These are phyloP conservation scores for Plutella xylostella DNA, from an alignment of 2,888 invertebrate genomes.

Conservation along the genomic window DNA sequence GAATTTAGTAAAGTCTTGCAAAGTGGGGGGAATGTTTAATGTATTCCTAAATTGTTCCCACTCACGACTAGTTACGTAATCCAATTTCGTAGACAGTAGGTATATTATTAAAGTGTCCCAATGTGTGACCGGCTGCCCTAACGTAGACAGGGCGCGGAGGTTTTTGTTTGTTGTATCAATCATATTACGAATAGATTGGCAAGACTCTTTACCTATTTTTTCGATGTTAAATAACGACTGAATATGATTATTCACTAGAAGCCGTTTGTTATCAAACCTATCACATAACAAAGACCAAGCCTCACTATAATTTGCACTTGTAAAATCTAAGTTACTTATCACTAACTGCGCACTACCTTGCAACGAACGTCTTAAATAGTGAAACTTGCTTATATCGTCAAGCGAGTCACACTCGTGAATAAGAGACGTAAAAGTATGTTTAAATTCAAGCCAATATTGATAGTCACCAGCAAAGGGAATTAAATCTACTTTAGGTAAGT, in stretches of 20 bases:
- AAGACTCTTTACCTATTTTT: background rate
- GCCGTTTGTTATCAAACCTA: conserved; percentile 14
- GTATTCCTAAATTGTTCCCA: conserved; percentile 1
- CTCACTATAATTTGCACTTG: background rate
- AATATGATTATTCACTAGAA: conserved; percentile 20
- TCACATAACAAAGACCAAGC: background rate
- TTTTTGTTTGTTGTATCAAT: conserved; percentile 1
- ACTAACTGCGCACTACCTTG: background rate
- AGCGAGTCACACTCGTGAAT: no score
- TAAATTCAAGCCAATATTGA: no score
- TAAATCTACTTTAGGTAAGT: no score
- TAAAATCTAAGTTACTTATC: background rate
- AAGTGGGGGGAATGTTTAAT: background rate
- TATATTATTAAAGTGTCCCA: conserved; percentile 2
- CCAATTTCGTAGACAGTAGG: conserved; percentile 1
- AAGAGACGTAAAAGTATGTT: no score
- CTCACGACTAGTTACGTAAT: background rate
- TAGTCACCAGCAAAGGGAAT: no score
- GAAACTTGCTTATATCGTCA: conserved; percentile 1
- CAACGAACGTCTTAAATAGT: background rate
- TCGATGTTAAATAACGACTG: conserved; percentile 11
- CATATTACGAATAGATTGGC: background rate
- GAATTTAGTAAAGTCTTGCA: background rate
- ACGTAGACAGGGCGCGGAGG: conserved; percentile 5
- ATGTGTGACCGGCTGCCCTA: conserved; percentile 12